Percentiles rank a stretch among this genome's conserved stretches.
These are phyloP conservation scores for Drosophila cardini DNA, from an alignment of 1,140 invertebrate genomes.

Conservation along the genomic window DNA sequence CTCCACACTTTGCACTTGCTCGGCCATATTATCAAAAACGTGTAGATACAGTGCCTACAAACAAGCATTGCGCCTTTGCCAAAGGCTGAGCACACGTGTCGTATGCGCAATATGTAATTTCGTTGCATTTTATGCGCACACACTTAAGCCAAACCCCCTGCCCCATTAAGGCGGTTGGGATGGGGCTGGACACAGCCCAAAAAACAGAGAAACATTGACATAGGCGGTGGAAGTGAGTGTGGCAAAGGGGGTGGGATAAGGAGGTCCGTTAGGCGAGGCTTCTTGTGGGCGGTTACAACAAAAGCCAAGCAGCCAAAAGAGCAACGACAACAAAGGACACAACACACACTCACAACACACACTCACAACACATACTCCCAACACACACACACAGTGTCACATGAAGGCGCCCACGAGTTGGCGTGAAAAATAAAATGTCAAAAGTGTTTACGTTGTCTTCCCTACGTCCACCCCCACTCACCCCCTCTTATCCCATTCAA, in stretches of 20 bases:
- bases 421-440: slow-evolving; percentile 79
- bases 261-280: no score
- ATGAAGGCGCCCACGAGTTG: slow-evolving; percentile 51
- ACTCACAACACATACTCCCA: slow-evolving; percentile 33
- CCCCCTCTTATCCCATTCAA: background rate
- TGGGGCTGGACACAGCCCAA: slow-evolving; percentile 14
- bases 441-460: slow-evolving; percentile 74
- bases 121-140: slow-evolving; percentile 50
- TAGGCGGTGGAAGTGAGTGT: background rate
- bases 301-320: slow-evolving; percentile 57
- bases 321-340: slow-evolving; percentile 59
- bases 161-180: slow-evolving; percentile 15
- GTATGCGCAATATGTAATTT: slow-evolving; percentile 57
- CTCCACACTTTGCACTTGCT: background rate
- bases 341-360: slow-evolving; percentile 31
- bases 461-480: background rate
- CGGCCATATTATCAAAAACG: background rate
- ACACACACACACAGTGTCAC: slow-evolving; percentile 19
- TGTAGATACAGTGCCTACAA: slow-evolving; percentile 25
- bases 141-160: slow-evolving; percentile 24
- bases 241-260: background rate
- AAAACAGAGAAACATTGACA: slow-evolving; percentile 25
- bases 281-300: slow-evolving; percentile 20
- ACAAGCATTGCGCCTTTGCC: slow-evolving; percentile 2
- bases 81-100: slow-evolving; percentile 37